Conservation (phyloP, 2,113 vertebrate genomes). For the Junco hyemalis region DNA sequence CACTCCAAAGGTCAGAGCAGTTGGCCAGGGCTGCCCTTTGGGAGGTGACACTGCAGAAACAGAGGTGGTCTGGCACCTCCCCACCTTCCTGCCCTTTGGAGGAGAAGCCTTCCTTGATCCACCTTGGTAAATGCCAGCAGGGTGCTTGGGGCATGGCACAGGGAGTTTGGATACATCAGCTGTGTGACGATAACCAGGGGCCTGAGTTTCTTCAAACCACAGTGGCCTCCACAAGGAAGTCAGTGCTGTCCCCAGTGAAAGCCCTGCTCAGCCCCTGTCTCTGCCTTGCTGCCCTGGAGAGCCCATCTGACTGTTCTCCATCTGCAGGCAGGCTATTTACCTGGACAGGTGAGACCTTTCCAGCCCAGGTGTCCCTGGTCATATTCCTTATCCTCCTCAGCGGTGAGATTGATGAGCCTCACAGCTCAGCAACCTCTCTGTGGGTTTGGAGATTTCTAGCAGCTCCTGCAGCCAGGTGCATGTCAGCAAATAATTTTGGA, state of each 20-base stretch:
- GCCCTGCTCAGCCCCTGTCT: neutral
- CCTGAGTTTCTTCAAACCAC: neutral
- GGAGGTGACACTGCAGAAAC: neutral
- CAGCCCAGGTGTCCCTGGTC: neutral
- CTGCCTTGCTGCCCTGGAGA: neutral
- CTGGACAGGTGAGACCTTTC: neutral
- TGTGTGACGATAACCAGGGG: neutral
- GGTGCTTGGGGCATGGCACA: neutral
- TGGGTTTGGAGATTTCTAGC: neutral
- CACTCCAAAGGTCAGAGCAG: neutral
- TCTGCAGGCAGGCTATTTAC: neutral
- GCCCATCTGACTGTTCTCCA: neutral
- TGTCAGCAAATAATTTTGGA: neutral
- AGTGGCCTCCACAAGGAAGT: neutral
- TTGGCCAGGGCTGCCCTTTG: neutral
- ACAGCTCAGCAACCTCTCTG: neutral
- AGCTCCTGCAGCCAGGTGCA: neutral
- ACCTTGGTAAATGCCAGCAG: neutral
- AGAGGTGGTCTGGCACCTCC: neutral
- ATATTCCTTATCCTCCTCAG: neutral
- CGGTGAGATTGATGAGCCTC: neutral
- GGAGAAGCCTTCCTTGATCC: neutral
- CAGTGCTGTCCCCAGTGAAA: neutral
- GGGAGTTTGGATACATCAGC: neutral
- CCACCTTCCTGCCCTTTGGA: accelerated